Conservation (phyloP, 2,113 vertebrate genomes). For the Mustela nigripes region DNA sequence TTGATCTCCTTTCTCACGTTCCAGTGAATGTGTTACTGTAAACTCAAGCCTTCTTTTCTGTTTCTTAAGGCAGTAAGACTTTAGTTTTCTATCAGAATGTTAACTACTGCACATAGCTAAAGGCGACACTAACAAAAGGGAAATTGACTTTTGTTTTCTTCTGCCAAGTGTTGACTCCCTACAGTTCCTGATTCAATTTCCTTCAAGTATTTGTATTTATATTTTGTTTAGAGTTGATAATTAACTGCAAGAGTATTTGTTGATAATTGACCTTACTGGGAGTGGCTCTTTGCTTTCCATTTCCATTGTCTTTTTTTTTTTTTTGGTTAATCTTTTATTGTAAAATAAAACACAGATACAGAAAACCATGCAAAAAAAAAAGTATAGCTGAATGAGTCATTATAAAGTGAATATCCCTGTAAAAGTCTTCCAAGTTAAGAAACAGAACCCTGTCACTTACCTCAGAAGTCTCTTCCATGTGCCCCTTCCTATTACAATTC, state of each 20-base stretch:
- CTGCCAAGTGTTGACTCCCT: neutral
- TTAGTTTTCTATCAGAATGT: neutral
- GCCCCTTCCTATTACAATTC: neutral
- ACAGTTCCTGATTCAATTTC: neutral
- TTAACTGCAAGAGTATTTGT: neutral
- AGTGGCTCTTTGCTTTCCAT: neutral
- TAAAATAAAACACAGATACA: neutral
- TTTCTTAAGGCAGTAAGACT: neutral
- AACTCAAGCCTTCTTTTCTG: neutral
- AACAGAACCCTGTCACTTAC: neutral
- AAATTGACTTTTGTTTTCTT: neutral
- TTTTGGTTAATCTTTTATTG: neutral
- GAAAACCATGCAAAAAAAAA: neutral
- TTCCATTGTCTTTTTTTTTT: neutral
- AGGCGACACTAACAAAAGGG: neutral
- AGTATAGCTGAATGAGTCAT: neutral
- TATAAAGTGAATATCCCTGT: neutral
- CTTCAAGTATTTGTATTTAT: neutral
- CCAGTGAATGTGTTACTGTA: neutral
- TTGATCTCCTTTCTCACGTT: neutral
- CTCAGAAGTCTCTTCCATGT: neutral
- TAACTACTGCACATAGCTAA: neutral
- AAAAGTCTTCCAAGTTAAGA: neutral
- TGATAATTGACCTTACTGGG: neutral
- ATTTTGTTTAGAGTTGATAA: neutral